Base-by-base conservation (phyloP, 2,888 invertebrate species). In the Apodemia mormo region DNA sequence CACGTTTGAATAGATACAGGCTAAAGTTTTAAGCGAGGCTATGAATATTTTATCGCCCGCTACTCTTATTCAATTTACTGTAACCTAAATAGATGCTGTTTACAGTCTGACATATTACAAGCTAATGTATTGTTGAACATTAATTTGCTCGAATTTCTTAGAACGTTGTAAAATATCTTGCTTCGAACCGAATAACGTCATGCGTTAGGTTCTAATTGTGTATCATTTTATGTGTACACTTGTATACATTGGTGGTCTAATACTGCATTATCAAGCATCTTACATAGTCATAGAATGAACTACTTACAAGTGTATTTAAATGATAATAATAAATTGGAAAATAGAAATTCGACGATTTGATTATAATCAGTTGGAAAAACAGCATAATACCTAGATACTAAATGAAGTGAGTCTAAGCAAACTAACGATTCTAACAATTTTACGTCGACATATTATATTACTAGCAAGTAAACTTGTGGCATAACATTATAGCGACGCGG, bases 41-140 rank as follows among this genome's bases (percentile, higher is more conserved):
- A 37, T 64, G 33, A 64, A 37, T 37, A 64, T n/a, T 64, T 37
- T 64, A 64, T 61, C 61, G 61, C 61, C 61, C 61, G 33, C n/a
- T 64, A 14, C 37, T 64, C 61, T 64, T 64, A 14, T 64, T 64
- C 61, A 64, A 14, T 64, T 64, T 14, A 64, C 37, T 37, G 61
- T 64, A 64, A 64, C 61, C 61, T 64, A 64, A 64, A 64, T 64
- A 64, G 33, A 64, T 64, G 14, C 33, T 33, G 61, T 64, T 64
- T 64, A 64, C 61, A 64, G 37, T 64, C 61, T 64, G 61, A 37
- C 61, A 64, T 64, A 64, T 64, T 64, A 64, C 61, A 64, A 64
- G n/a, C 61, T 64, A 64, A 64, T 64, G 61, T 64, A 64, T 64
- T 64, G 61, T 64, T 64, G 37, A 64, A 64, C 61, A 64, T 64